These are phyloP conservation scores for Eudemis profundana DNA, from an alignment of 2,888 invertebrate species.

Conservation along the genomic window DNA sequence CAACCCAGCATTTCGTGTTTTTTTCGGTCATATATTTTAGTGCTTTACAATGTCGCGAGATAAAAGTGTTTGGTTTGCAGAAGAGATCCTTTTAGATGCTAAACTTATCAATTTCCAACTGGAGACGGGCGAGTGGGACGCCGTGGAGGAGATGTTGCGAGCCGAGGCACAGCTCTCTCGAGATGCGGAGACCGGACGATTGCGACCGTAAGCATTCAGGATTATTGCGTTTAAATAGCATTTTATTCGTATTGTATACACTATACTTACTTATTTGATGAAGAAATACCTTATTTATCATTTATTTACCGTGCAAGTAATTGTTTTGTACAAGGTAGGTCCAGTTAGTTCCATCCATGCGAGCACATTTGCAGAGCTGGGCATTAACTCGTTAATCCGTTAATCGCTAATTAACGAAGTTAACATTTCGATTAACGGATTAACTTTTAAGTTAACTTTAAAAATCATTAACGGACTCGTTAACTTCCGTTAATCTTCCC, in stretches of 20 bases:
- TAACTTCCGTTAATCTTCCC: too few relatives aligned
- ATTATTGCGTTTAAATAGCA: constrained; percentile 17
- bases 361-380: background rate
- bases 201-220: constrained; percentile 72
- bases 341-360: background rate
- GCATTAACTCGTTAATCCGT: too few relatives aligned
- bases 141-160: constrained; percentile 82
- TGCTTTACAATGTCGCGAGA: constrained; percentile 76
- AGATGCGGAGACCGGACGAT: constrained; percentile 79
- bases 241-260: constrained; percentile 1
- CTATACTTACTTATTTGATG: background rate
- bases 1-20: constrained; percentile 16
- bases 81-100: constrained; percentile 81
- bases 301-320: background rate
- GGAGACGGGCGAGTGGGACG: constrained; percentile 82
- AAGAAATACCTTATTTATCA: constrained; percentile 1
- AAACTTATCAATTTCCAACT: constrained; percentile 81
- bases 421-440: too few relatives aligned
- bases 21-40: constrained; percentile 40
- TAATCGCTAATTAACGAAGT: too few relatives aligned
- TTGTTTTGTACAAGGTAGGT: background rate
- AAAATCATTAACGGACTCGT: too few relatives aligned
- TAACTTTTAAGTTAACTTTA: too few relatives aligned
- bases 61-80: constrained; percentile 84
- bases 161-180: constrained; percentile 81